A percentile compares a stretch with the other conserved stretches of the same genome.
phyloP scores from a whole-genome alignment of 2,888 invertebrate genomes.

The Callyntrura guangdongensis region DNA sequence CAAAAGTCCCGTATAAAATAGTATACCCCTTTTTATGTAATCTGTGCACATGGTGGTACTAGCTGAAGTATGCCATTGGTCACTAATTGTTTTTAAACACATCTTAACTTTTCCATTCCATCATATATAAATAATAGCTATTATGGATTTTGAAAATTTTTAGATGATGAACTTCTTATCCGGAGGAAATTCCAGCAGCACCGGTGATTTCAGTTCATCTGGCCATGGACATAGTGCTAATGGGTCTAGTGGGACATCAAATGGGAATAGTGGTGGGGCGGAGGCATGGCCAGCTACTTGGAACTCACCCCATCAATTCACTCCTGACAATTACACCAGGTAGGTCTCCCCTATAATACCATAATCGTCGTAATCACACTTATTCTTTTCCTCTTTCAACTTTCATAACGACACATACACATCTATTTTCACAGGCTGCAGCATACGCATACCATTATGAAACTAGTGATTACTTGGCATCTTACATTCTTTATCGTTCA shows the following conservation, averaged over 20 bases:
- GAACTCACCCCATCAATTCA: constrained; percentile 84
- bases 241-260: constrained; percentile 71
- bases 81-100: too few species aligned
- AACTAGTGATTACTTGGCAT: neutral
- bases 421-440: neutral
- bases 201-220: constrained; percentile 68
- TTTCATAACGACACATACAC: constrained; percentile 33
- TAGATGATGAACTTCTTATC: constrained; percentile 84
- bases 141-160: constrained; percentile 48
- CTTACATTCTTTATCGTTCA: constrained; percentile 34
- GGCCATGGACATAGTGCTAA: constrained; percentile 75
- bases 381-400: constrained; percentile 50
- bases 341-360: constrained; percentile 80
- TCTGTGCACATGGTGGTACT: too few species aligned
- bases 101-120: too few species aligned
- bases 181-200: constrained; percentile 67
- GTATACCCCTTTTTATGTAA: too few species aligned
- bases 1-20: too few species aligned
- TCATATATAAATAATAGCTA: too few species aligned
- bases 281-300: constrained; percentile 81
- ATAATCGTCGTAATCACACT: constrained; percentile 79
- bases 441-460: neutral
- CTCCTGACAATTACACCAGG: constrained; percentile 84
- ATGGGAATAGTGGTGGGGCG: constrained; percentile 79
- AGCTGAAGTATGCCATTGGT: too few species aligned